These are phyloP conservation scores for Ceryle rudis DNA, from an alignment of 2,797 vertebrate genomes.

Conservation along the genomic window DNA sequence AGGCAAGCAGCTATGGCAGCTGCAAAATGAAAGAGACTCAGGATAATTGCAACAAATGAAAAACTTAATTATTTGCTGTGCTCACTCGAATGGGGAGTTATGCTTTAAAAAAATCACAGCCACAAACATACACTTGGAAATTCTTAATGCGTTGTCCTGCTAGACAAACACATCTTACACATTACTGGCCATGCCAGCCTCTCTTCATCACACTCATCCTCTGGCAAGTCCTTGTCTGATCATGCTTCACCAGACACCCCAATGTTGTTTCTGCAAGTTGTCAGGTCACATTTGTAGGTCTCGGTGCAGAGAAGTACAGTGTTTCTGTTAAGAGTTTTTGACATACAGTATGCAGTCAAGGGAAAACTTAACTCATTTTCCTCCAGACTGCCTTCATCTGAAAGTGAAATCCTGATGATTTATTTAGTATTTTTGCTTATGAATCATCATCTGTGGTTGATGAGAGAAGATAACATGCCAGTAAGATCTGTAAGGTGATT, in stretches of 20 bases:
- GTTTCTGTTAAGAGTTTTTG: background rate
- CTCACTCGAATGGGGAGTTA: background rate
- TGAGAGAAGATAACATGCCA: background rate
- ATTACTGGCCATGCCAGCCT: conserved; percentile 25
- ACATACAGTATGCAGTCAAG: background rate
- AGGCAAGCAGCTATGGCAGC: background rate
- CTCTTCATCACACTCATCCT: background rate
- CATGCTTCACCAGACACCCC: background rate
- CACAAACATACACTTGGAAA: background rate
- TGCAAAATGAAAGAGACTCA: background rate
- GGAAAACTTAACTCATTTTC: background rate
- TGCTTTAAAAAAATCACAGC: background rate
- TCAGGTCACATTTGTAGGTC: conserved; percentile 42
- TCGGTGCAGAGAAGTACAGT: background rate
- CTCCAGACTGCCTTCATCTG: background rate
- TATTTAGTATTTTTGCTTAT: background rate
- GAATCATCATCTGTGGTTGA: background rate
- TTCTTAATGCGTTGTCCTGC: background rate
- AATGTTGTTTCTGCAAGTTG: conserved; percentile 44
- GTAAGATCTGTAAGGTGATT: background rate
- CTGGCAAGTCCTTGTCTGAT: conserved; percentile 19
- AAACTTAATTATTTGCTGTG: background rate
- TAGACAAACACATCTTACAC: background rate
- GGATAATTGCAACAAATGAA: background rate
- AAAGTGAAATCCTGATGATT: background rate